Percentiles rank a stretch among this genome's conserved stretches.
Evolutionary conservation across 2,797 vertebrate species (phyloP).

Genomic region (Malacoraja senta): DNA sequence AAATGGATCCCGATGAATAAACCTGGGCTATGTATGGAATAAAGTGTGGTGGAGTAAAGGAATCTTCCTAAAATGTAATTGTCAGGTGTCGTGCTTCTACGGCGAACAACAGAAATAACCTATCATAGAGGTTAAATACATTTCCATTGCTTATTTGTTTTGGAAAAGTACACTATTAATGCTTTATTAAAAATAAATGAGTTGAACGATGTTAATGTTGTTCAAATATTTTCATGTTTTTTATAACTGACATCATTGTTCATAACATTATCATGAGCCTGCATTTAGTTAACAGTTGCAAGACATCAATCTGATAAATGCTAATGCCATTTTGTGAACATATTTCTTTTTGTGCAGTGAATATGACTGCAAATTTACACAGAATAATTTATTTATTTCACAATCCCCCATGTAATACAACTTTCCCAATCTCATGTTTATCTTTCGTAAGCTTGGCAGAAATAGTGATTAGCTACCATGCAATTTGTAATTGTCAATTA

Average conservation of each 20-base stretch:
- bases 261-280: conserved; percentile 10
- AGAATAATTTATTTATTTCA: conserved; percentile 33
- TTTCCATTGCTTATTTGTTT: not conserved
- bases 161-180: not conserved
- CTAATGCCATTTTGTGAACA: conserved; percentile 19
- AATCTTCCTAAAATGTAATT: not conserved
- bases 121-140: not conserved
- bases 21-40: not conserved
- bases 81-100: not conserved
- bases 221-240: conserved; percentile 27
- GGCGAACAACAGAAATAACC: not conserved
- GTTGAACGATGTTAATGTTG: conserved; percentile 6
- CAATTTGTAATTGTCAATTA: conserved; percentile 39
- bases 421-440: conserved; percentile 37
- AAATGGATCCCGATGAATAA: conserved; percentile 10
- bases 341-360: conserved; percentile 5
- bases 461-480: conserved; percentile 36
- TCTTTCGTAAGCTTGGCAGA: conserved; percentile 27
- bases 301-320: conserved; percentile 23
- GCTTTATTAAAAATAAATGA: conserved; percentile 28
- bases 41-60: not conserved
- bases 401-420: conserved; percentile 37
- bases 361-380: conserved; percentile 35
- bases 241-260: conserved; percentile 19
- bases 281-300: conserved; percentile 10